Evolutionary conservation across 92 coral and sea anemone genomes (phyloP).

Genomic region (Montipora capitata): DNA sequence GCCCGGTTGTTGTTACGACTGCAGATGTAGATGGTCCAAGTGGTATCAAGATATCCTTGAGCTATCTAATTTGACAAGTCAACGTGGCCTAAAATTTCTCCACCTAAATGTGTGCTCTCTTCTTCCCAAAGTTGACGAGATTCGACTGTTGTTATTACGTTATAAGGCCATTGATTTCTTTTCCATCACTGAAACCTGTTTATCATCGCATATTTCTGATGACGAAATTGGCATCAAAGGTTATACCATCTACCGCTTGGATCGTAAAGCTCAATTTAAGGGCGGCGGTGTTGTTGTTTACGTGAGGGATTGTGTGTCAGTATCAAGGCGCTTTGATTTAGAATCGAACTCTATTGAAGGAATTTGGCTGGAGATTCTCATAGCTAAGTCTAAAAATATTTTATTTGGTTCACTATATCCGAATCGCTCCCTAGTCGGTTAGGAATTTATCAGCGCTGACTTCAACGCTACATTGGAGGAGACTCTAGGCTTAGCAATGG

Average conservation of each 20-base stretch:
- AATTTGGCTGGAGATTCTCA: too few relatives aligned
- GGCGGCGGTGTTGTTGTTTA: slow-evolving; percentile 25
- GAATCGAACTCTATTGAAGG: too few relatives aligned
- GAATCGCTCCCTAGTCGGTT: slow-evolving; percentile 59
- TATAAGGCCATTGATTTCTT: slow-evolving; percentile 28
- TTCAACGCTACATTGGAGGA: slow-evolving; percentile 28
- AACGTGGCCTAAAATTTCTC: too few relatives aligned
- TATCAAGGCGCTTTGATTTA: too few relatives aligned
- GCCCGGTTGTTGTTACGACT: background rate
- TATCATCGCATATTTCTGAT: slow-evolving; percentile 36
- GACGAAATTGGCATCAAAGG: too few relatives aligned
- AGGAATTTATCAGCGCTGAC: too few relatives aligned
- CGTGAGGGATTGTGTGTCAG: too few relatives aligned
- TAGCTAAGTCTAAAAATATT: too few relatives aligned
- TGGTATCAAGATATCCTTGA: background rate
- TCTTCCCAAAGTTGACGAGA: slow-evolving; percentile 34
- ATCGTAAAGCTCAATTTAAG: background rate
- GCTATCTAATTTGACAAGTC: too few relatives aligned
- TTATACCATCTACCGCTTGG: too few relatives aligned
- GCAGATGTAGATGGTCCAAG: background rate
- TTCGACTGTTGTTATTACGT: slow-evolving; percentile 23
- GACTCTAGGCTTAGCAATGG: too few relatives aligned
- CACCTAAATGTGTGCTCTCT: slow-evolving; percentile 11
- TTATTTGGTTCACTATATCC: slow-evolving; percentile 38
- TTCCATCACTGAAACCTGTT: slow-evolving; percentile 40